A percentile compares a stretch with the other conserved stretches of the same genome.
phyloP scores from a whole-genome alignment of 2,888 invertebrate genomes.

The Callyntrura sp. region DNA sequence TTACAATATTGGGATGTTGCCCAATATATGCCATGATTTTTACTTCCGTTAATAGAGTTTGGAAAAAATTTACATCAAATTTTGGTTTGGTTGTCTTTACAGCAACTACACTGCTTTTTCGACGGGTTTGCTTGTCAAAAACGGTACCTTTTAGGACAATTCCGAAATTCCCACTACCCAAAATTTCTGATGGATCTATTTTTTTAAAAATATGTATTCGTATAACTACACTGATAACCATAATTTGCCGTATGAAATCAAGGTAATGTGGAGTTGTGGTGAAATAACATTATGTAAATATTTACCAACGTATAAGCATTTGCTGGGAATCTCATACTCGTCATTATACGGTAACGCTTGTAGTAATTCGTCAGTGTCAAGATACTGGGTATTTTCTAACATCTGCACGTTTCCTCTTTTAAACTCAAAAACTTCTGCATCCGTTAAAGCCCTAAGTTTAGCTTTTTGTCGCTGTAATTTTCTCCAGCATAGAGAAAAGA shows the following conservation, averaged over 20 bases:
- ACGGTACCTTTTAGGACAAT: constrained; percentile 76
- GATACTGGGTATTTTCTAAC: constrained; percentile 58
- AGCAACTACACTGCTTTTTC: constrained; percentile 63
- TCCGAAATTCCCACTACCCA: constrained; percentile 78
- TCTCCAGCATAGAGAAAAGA: constrained; percentile 64
- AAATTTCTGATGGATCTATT: constrained; percentile 56
- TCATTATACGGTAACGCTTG: constrained; percentile 78
- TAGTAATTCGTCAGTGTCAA: constrained; percentile 74
- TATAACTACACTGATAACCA: too few relatives aligned
- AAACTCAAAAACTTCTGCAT: constrained; percentile 76
- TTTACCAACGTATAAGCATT: constrained; percentile 73
- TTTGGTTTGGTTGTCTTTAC: constrained; percentile 77
- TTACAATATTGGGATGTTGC: constrained; percentile 74
- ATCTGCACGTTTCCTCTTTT: constrained; percentile 69
- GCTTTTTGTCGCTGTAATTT: constrained; percentile 55
- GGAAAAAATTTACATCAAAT: constrained; percentile 66
- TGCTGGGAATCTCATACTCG: constrained; percentile 75
- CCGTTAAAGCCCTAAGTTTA: constrained; percentile 65
- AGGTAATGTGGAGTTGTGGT: too few relatives aligned
- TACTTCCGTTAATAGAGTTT: constrained; percentile 78
- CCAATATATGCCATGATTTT: constrained; percentile 80
- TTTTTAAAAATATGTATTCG: neutral
- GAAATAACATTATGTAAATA: neutral
- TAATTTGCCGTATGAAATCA: too few relatives aligned
- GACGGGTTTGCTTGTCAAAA: neutral